A percentile compares a stretch with the other conserved stretches of the same genome.
phyloP scores from a whole-genome alignment of 2,888 invertebrate genomes.

The Creontiades dilutus region DNA sequence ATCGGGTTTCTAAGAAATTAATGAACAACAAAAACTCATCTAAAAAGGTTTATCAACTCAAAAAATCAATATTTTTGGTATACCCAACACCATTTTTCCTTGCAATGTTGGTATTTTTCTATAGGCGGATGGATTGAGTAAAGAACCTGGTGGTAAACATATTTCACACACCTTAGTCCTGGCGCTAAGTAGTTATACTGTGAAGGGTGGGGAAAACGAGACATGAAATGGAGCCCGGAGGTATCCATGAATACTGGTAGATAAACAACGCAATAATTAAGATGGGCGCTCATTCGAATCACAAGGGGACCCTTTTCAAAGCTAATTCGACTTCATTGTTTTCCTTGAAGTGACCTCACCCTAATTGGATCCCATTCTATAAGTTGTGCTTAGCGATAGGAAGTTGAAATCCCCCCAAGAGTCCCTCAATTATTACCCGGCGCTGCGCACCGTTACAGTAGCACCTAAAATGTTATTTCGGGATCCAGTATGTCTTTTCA shows the following conservation, averaged over 20 bases:
- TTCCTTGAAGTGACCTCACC: neutral
- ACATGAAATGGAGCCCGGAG: neutral
- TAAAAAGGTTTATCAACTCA: too few relatives aligned
- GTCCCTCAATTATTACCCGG: neutral
- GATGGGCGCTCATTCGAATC: neutral
- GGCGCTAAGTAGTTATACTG: neutral
- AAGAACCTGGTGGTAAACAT: too few relatives aligned
- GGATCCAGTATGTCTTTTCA: too few relatives aligned
- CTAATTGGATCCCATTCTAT: conserved; percentile 40
- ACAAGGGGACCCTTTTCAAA: conserved; percentile 2
- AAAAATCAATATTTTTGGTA: too few relatives aligned
- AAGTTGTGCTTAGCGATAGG: neutral
- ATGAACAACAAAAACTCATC: too few relatives aligned
- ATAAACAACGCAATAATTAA: neutral
- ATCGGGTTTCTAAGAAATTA: too few relatives aligned
- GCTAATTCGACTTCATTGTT: conserved; percentile 54
- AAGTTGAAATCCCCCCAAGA: neutral
- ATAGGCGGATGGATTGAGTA: too few relatives aligned
- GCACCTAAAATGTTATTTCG: too few relatives aligned
- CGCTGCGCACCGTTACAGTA: neutral
- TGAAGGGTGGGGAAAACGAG: too few relatives aligned
- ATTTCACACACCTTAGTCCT: too few relatives aligned
- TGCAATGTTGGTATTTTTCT: too few relatives aligned
- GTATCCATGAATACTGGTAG: neutral
- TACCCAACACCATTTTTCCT: too few relatives aligned